These are phyloP conservation scores for Drosophila mojavensis DNA, from an alignment of 1,140 invertebrate genomes.

Conservation along the genomic window DNA sequence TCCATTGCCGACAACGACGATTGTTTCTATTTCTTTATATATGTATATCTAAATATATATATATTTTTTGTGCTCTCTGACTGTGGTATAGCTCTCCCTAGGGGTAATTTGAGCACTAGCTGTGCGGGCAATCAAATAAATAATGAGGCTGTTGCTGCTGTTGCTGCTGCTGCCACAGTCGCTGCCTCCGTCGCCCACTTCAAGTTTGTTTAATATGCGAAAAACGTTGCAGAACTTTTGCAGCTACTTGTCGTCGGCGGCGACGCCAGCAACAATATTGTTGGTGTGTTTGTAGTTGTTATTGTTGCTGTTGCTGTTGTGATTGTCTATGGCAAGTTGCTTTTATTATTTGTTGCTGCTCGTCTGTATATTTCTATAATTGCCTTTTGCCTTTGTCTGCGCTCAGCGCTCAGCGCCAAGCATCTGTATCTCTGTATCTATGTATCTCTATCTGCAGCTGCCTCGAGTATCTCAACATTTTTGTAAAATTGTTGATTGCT, in stretches of 20 bases:
- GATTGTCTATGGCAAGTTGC: conserved; percentile 75
- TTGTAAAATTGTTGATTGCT: conserved; percentile 53
- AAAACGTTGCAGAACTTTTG: conserved; percentile 80
- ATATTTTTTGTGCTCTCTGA: neutral
- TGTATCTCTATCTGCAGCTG: conserved; percentile 30
- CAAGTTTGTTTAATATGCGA: conserved; percentile 81
- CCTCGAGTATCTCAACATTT: conserved; percentile 48
- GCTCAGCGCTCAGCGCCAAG: conserved; percentile 57
- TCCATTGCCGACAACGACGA: conserved; percentile 42
- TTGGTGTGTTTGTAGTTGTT: conserved; percentile 32
- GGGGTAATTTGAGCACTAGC: conserved; percentile 76
- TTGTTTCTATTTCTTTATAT: conserved; percentile 42
- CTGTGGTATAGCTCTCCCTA: conserved; percentile 46
- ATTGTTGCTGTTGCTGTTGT: conserved; percentile 55
- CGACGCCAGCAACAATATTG: conserved; percentile 36
- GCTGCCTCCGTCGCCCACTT: conserved; percentile 29
- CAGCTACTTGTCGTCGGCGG: conserved; percentile 50
- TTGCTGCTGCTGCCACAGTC: conserved; percentile 10
- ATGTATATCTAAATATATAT: neutral
- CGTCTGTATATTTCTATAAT: conserved; percentile 78
- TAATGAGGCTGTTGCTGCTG: conserved; percentile 58
- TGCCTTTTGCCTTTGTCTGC: conserved; percentile 73
- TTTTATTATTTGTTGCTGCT: conserved; percentile 73
- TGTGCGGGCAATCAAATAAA: conserved; percentile 81
- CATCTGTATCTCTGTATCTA: conserved; percentile 22